A percentile compares a stretch with the other conserved stretches of the same genome.
Evolutionary conservation across 2,113 vertebrate genomes (phyloP).

Genomic region (Uria aalge): DNA sequence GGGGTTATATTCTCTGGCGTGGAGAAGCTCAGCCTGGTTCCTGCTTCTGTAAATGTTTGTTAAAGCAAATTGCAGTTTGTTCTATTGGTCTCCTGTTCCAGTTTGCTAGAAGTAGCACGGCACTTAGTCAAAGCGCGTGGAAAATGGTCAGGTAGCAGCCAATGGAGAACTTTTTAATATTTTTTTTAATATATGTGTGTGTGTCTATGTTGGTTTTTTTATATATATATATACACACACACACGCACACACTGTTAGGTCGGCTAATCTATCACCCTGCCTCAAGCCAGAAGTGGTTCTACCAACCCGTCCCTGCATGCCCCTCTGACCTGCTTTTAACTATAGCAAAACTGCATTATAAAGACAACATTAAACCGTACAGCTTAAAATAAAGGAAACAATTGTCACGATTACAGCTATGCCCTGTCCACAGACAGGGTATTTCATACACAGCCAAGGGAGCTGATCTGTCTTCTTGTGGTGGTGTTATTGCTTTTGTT

Average conservation of each 20-base stretch:
- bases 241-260: neutral
- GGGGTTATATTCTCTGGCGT: neutral
- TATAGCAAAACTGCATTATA: neutral
- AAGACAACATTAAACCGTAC: neutral
- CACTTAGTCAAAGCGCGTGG: neutral
- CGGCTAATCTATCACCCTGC: neutral
- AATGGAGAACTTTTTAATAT: neutral
- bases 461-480: neutral
- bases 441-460: neutral
- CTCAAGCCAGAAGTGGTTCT: neutral
- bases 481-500: neutral
- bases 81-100: neutral
- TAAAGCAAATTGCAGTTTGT: neutral
- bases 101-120: neutral
- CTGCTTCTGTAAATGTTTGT: neutral
- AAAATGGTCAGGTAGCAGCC: neutral
- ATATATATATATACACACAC: accelerated
- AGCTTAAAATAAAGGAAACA: neutral
- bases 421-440: neutral
- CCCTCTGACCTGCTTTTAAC: neutral
- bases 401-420: neutral
- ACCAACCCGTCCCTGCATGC: neutral
- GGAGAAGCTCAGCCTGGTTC: neutral
- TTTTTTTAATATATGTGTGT: accelerated
- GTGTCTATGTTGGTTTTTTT: neutral